phyloP scores from a whole-genome alignment of 1,140 invertebrate genomes.

The Drosophila sp. region DNA sequence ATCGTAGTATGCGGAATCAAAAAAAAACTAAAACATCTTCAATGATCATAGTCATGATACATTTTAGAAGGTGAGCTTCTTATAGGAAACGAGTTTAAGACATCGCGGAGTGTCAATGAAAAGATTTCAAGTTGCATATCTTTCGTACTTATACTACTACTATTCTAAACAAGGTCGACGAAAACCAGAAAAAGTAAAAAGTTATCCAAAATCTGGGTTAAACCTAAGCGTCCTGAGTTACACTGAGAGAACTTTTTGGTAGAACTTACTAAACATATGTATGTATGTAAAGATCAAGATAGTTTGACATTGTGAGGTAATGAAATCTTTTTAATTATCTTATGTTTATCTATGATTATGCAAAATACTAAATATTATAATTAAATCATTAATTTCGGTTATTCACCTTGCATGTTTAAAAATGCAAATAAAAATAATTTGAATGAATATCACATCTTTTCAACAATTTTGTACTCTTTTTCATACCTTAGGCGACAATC shows the following conservation, averaged over 20 bases:
- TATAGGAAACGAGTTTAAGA: constrained; percentile 57
- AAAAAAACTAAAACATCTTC: constrained; percentile 26
- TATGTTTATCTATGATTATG: background rate
- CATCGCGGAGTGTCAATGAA: constrained; percentile 14
- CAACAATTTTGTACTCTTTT: background rate
- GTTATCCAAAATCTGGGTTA: constrained; percentile 4
- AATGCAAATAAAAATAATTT: constrained; percentile 2
- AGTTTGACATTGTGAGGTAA: no score
- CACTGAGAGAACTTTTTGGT: background rate
- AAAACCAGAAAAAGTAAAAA: constrained; percentile 6
- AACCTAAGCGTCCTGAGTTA: background rate
- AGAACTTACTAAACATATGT: no score
- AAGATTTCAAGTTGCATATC: constrained; percentile 9
- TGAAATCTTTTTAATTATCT: background rate
- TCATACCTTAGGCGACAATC: background rate
- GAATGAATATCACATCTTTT: background rate
- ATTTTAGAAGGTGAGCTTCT: constrained; percentile 61
- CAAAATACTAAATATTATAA: background rate
- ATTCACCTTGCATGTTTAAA: background rate
- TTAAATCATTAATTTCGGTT: background rate
- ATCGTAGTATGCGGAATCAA: constrained; percentile 25
- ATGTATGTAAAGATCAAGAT: no score
- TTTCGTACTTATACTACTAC: constrained; percentile 13
- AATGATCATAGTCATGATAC: constrained; percentile 57
- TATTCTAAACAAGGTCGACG: constrained; percentile 17